Base-by-base conservation (phyloP, 2,888 invertebrate genomes). In the Drosophila quinaria region DNA sequence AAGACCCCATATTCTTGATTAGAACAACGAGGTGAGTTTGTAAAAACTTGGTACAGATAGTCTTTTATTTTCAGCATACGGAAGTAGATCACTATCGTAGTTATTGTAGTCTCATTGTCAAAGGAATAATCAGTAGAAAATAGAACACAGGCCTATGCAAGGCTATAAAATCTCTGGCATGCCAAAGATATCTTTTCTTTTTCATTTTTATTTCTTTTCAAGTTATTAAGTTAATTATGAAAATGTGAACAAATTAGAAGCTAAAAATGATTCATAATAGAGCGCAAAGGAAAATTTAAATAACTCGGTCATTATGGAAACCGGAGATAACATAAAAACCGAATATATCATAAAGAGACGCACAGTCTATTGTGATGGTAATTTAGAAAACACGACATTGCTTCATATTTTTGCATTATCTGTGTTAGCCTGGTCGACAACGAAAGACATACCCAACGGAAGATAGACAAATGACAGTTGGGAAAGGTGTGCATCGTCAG, bases 381-480 rank as follows among this genome's bases (percentile, higher is more conserved):
- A 41, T 54, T 66, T 49, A 46, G 49, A 55, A 35, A 47, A 41
- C 58, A 41, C 29, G 25, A 44, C 61, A 54, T 42, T 44, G 61
- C 70, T 70, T 70, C 42, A 55, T 70, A 75, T 78, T 85, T 72
- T 63, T 65, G 70, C 69, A 70, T 78, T 80, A 80, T 68, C 74
- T 56, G 3, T 44, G 44, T 25, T n/a, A 51, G 35, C n/a, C 50
- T 10, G 55, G 19, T 44, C 69, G 69, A 58, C 56, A 70, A 56
- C 75, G 25, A 63, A 64, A 62, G 62, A 58, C 59, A 35, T 44
- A 31, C 54, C 22, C n/a, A 25, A 17, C 33, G 25, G 25, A 63
- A 68, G 62, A 74, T 61, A 67, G 81, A 78, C 82, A 81, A 81
- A 77, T 87, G 77, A 86, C 83, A 81, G 64, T 46, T 74, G 51